Evolutionary conservation across 2,113 vertebrate species (phyloP).

Genomic region (Crotalus helleri): DNA sequence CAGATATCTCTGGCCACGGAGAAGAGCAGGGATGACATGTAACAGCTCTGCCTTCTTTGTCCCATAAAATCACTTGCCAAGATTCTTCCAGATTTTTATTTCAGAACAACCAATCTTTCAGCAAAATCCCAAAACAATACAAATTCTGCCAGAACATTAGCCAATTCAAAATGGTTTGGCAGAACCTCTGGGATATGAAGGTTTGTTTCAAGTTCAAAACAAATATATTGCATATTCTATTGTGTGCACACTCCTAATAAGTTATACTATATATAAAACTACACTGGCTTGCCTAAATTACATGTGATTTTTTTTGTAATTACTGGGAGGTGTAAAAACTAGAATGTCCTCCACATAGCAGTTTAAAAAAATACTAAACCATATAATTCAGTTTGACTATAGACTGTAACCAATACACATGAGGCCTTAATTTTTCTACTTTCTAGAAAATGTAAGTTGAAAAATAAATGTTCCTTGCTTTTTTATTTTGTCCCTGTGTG

Average conservation of each 20-base stretch:
- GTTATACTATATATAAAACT: background rate
- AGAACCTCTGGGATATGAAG: background rate
- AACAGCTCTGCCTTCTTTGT: background rate
- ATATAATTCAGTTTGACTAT: background rate
- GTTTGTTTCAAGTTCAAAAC: background rate
- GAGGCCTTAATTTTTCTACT: constrained; percentile 35
- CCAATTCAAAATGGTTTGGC: background rate
- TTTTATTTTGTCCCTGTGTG: constrained; percentile 34
- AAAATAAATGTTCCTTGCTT: constrained; percentile 48
- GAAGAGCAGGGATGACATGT: background rate
- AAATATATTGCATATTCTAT: background rate
- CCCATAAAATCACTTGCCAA: background rate
- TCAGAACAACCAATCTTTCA: background rate
- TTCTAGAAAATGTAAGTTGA: constrained; percentile 52
- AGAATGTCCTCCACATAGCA: constrained; percentile 9
- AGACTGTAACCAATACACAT: constrained; percentile 45
- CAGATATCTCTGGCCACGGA: background rate
- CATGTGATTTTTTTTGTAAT: background rate
- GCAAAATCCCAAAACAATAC: background rate
- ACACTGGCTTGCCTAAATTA: constrained; percentile 29
- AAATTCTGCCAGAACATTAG: background rate
- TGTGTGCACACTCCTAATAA: background rate
- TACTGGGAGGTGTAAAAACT: background rate
- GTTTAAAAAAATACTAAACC: constrained; percentile 23
- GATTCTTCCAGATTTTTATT: background rate